A percentile compares a stretch with the other conserved stretches of the same genome.
These are phyloP conservation scores for Tetrapedia diversipes DNA, from an alignment of 2,888 invertebrate genomes.

Conservation along the genomic window DNA sequence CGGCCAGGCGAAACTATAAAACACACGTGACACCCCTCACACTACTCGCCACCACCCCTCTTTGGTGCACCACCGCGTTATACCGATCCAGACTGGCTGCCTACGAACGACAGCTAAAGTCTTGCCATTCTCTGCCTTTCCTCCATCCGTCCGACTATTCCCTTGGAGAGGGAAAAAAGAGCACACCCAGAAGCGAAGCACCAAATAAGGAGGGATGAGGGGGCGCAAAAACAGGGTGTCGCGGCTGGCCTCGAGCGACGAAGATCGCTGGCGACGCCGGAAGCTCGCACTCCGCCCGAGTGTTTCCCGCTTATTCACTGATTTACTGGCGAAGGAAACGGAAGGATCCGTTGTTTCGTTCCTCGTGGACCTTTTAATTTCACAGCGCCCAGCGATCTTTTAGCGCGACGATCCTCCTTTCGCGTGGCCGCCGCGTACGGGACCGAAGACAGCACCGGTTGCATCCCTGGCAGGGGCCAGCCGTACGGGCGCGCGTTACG, in stretches of 20 bases:
- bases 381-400: constrained; percentile 22
- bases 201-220: neutral
- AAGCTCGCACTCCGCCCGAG: constrained; percentile 35
- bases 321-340: constrained; percentile 30
- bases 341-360: constrained; percentile 26
- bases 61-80: constrained; percentile 69
- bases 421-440: too few species aligned
- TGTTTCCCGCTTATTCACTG: constrained; percentile 32
- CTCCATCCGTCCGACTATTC: constrained; percentile 13
- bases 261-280: constrained; percentile 23
- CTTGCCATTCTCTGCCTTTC: constrained; percentile 43
- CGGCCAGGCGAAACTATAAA: constrained; percentile 80
- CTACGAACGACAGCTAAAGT: constrained; percentile 56
- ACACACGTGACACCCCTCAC: constrained; percentile 79
- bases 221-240: constrained; percentile 35
- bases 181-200: neutral
- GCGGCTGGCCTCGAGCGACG: constrained; percentile 41
- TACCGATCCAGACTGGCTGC: constrained; percentile 66
- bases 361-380: constrained; percentile 35
- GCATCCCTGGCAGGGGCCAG: constrained; percentile 24
- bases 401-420: constrained; percentile 25
- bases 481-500: constrained; percentile 54
- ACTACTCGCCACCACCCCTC: constrained; percentile 62
- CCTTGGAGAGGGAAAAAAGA: constrained; percentile 20
- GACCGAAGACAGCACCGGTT: constrained; percentile 3